These are phyloP conservation scores for Helobdella robusta DNA, from an alignment of 2,888 invertebrate genomes.

Conservation along the genomic window DNA sequence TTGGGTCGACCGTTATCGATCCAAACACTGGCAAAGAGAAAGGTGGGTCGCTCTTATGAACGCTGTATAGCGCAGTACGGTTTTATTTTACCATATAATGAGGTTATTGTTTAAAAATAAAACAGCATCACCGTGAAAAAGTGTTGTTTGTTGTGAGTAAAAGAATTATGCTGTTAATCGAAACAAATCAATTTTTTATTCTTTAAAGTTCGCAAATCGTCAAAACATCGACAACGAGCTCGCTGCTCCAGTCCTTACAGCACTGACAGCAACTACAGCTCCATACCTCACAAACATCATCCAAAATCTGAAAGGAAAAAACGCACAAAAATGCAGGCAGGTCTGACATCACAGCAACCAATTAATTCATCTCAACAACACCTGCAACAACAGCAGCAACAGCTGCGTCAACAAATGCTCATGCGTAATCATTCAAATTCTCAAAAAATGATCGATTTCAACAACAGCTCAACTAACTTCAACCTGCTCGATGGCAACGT, in stretches of 20 bases:
- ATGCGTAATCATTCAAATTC: too few species aligned
- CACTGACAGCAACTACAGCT: constrained; percentile 50
- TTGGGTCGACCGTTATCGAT: constrained; percentile 27
- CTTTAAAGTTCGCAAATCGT: constrained; percentile 23
- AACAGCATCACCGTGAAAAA: too few species aligned
- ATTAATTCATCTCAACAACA: constrained; percentile 4
- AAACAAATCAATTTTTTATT: neutral
- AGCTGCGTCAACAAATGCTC: too few species aligned
- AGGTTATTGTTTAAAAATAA: too few species aligned
- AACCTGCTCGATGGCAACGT: too few species aligned
- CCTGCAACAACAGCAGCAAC: neutral
- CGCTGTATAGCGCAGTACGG: neutral
- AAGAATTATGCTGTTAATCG: too few species aligned
- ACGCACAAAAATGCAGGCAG: constrained; percentile 39
- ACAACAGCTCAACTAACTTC: too few species aligned
- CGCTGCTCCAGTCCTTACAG: constrained; percentile 49
- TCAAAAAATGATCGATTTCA: too few species aligned
- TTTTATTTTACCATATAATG: neutral
- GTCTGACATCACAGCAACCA: constrained; percentile 1
- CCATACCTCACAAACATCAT: constrained; percentile 44
- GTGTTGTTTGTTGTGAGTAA: too few species aligned
- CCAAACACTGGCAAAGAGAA: constrained; percentile 25
- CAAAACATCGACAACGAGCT: constrained; percentile 33
- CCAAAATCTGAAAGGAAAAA: constrained; percentile 47
- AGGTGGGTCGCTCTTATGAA: constrained; percentile 11